Evolutionary conservation across 2,797 vertebrate species (phyloP), one percentile per base, ranked within the genome.

Genomic region (Adelosebastes latens): DNA sequence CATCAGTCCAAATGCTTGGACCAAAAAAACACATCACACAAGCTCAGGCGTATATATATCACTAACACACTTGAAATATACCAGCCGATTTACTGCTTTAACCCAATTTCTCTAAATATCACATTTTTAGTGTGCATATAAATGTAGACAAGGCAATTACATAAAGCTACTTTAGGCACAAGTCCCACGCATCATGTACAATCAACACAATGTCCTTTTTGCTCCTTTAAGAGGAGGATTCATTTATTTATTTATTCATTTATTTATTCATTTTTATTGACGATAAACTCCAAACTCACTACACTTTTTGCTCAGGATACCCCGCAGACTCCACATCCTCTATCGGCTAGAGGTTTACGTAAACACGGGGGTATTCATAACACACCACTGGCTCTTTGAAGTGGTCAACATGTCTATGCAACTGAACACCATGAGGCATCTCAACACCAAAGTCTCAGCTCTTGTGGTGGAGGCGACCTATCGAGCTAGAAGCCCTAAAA

Each of bases 401-500:
- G 84, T 82, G 79, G 79, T n/a, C 65, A 20, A 24, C 53, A 80
- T 32, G 49, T 63, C 64, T 32, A 49, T 27, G 59, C 66, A 86
- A 77, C 55, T 36, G 65, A 84, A 73, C 78, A 66, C 73, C 62
- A 64, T 32, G 27, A 39, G 36, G 60, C 72, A 69, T 76, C 80
- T 71, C 65, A 58, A 77, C 89, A 84, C 74, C 81, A 77, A 86
- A 75, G 75, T 56, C 80, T 78, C 61, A 75, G 75, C 86, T 83
- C 67, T 83, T 66, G 72, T 22, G 69, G 72, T 11, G 2, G 81
- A 87, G 84, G 76, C 72, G 12, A 85, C 84, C 85, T 59, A 84
- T 88, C 77, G 78, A 77, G 77, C 84, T 60, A 6, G 74, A 87
- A 80, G 84, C 81, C 75, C 56, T 65, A 83, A 93, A 94, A 95